Conservation (phyloP, 2,888 invertebrate genomes). For the Linnaemya vulpina region DNA sequence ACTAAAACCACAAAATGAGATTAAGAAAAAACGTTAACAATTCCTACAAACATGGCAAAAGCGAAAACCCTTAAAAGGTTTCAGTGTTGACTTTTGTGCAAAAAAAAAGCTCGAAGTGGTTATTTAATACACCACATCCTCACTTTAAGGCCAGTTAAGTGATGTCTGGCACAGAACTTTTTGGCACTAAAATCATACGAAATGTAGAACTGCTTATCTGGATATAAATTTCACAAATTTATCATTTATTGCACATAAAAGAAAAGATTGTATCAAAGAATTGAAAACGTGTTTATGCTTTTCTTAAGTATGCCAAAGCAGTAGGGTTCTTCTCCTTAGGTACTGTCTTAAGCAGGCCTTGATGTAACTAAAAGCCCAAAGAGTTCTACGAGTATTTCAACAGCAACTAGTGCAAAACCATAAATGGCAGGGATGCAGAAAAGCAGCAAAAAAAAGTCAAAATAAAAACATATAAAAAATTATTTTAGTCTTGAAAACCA, state of each 20-base stretch:
- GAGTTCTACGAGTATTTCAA: conserved; percentile 28
- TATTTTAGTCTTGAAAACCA: not conserved
- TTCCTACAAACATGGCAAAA: conserved; percentile 63
- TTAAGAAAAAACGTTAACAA: conserved; percentile 54
- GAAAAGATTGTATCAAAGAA: too few species aligned
- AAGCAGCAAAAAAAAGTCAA: not conserved
- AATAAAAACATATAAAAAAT: conserved; percentile 1
- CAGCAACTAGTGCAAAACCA: conserved; percentile 62
- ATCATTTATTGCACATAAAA: too few species aligned
- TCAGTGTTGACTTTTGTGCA: conserved; percentile 62
- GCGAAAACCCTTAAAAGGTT: conserved; percentile 69
- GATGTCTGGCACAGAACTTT: not conserved
- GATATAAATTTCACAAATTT: too few species aligned
- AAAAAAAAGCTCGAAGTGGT: conserved; percentile 25
- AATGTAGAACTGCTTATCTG: not conserved
- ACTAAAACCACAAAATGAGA: conserved; percentile 61
- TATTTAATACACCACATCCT: conserved; percentile 45
- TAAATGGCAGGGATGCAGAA: conserved; percentile 46
- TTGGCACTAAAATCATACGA: not conserved
- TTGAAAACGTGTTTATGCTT: too few species aligned
- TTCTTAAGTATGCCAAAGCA: not conserved
- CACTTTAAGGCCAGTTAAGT: conserved; percentile 21
- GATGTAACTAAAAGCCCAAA: conserved; percentile 10
- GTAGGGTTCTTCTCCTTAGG: not conserved
- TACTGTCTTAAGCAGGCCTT: not conserved